Evolutionary conservation across 2,888 invertebrate species (phyloP).

Genomic region (Tachystola acroxantha): DNA sequence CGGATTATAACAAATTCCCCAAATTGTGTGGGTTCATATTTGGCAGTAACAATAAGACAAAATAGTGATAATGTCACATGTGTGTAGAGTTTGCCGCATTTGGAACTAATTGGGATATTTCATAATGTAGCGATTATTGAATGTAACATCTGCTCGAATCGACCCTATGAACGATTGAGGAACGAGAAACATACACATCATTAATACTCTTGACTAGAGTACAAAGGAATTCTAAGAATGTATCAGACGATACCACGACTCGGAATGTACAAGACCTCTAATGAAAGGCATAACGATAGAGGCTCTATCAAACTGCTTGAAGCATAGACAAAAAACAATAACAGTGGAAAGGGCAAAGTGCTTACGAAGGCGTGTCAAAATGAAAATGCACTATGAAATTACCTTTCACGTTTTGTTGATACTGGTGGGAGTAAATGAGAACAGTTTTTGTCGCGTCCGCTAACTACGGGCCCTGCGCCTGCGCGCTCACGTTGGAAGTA

Average conservation of each 20-base stretch:
- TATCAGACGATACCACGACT: too few species aligned
- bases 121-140: slow-evolving; percentile 58
- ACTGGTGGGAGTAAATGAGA: slow-evolving; percentile 65
- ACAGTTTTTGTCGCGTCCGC: slow-evolving; percentile 53
- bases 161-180: slow-evolving; percentile 1
- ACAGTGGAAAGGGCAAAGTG: slow-evolving; percentile 67
- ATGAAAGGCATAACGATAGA: too few species aligned
- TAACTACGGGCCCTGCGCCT: slow-evolving; percentile 36
- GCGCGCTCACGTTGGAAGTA: slow-evolving; percentile 43
- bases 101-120: slow-evolving; percentile 75
- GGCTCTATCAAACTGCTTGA: neutral
- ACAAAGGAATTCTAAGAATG: too few species aligned
- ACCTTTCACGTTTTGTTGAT: slow-evolving; percentile 69
- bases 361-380: slow-evolving; percentile 59
- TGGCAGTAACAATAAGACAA: slow-evolving; percentile 69
- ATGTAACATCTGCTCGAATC: slow-evolving; percentile 61
- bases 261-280: too few species aligned
- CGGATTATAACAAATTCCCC: slow-evolving; percentile 74
- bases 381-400: slow-evolving; percentile 74
- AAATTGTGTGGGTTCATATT: slow-evolving; percentile 76
- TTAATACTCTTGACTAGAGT: neutral
- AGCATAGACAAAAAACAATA: slow-evolving; percentile 38
- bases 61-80: slow-evolving; percentile 74
- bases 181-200: neutral
- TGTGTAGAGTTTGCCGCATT: slow-evolving; percentile 67